phyloP scores from a whole-genome alignment of 2,797 vertebrate genomes.

The Rhincodon typus region DNA sequence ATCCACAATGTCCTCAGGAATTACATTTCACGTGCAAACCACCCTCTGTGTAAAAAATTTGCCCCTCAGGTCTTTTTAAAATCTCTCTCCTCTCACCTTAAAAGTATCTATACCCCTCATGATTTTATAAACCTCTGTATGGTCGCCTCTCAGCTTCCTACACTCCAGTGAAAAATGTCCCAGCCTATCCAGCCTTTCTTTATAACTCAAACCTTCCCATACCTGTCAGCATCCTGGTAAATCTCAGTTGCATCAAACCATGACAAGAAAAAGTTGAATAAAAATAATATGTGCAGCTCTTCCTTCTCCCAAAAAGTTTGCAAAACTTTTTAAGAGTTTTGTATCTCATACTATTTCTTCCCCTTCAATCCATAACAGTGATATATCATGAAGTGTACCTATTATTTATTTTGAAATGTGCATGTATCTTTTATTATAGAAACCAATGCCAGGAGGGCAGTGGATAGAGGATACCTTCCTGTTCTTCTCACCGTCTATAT shows the following conservation, averaged over 20 bases:
- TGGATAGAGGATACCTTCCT: conserved; percentile 78
- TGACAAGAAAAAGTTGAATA: not conserved
- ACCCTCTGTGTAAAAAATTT: too few relatives aligned
- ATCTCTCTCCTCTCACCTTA: too few relatives aligned
- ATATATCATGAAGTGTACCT: not conserved
- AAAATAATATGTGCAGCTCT: not conserved
- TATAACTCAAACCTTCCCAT: too few relatives aligned
- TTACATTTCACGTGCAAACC: too few relatives aligned
- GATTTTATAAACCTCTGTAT: too few relatives aligned
- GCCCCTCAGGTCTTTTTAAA: too few relatives aligned
- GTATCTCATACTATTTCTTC: not conserved
- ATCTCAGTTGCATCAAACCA: not conserved
- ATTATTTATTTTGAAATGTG: not conserved
- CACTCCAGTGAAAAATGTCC: too few relatives aligned
- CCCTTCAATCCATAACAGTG: not conserved
- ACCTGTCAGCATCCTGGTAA: too few relatives aligned
- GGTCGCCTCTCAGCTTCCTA: too few relatives aligned
- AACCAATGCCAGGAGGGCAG: conserved; percentile 84
- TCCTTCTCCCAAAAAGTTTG: not conserved
- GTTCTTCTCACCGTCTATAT: conserved; percentile 76
- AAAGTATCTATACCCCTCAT: too few relatives aligned
- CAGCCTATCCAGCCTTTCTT: too few relatives aligned
- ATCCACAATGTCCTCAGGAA: too few relatives aligned
- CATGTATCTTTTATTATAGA: conserved; percentile 49
- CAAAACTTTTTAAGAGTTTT: not conserved